Conservation (phyloP, 1,140 invertebrate genomes). For the Diorhabda sublineata region DNA sequence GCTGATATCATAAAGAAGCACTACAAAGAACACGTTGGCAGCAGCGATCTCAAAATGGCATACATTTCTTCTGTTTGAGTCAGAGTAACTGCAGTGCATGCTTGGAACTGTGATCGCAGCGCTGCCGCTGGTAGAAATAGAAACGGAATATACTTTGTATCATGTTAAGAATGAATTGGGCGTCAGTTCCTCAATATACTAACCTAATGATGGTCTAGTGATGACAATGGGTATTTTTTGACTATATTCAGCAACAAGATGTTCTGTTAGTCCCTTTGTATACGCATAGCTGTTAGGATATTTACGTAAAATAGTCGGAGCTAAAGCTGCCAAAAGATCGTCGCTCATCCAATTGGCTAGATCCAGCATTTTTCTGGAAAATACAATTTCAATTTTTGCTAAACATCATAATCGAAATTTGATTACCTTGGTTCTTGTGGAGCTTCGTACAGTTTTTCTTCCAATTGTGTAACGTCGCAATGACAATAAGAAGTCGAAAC, state of each 20-base stretch:
- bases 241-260: slow-evolving; percentile 59
- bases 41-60: too few relatives aligned
- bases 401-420: neutral
- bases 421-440: slow-evolving; percentile 66
- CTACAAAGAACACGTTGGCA: too few relatives aligned
- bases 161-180: too few relatives aligned
- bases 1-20: neutral
- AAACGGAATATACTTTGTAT: too few relatives aligned
- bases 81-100: too few relatives aligned
- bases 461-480: slow-evolving; percentile 62
- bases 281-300: slow-evolving; percentile 76
- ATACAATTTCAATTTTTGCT: neutral
- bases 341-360: slow-evolving; percentile 75
- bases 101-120: too few relatives aligned
- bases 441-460: slow-evolving; percentile 65
- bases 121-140: too few relatives aligned
- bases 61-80: too few relatives aligned
- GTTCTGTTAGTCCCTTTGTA: slow-evolving; percentile 71
- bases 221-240: slow-evolving; percentile 63
- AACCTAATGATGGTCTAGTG: slow-evolving; percentile 73
- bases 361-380: slow-evolving; percentile 56
- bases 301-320: slow-evolving; percentile 70
- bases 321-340: slow-evolving; percentile 64
- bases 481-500: slow-evolving; percentile 81
- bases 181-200: slow-evolving; percentile 29